Percentiles rank a stretch among this genome's conserved stretches.
Evolutionary conservation across 2,797 vertebrate genomes (phyloP).

Genomic region (Bovichtus variegatus): DNA sequence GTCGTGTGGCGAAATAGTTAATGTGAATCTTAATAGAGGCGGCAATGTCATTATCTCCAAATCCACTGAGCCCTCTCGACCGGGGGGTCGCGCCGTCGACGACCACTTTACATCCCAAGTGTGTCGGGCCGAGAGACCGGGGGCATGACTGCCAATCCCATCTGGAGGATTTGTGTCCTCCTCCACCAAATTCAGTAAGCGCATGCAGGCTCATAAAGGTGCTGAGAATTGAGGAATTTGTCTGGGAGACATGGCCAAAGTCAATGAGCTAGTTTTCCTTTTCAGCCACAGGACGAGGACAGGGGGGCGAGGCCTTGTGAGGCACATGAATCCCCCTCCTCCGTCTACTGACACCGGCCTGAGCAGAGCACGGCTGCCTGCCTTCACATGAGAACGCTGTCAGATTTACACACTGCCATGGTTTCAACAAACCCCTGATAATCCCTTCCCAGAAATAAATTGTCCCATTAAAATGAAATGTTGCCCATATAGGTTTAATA

Average conservation of each 20-base stretch:
- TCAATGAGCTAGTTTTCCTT: slow-evolving; percentile 70
- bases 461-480: slow-evolving; percentile 86
- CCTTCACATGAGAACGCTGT: slow-evolving; percentile 72
- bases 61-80: slow-evolving; percentile 80
- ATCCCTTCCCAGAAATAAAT: slow-evolving; percentile 83
- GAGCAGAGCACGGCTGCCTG: slow-evolving; percentile 27
- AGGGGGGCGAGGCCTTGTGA: slow-evolving; percentile 21
- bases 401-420: slow-evolving; percentile 76
- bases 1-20: slow-evolving; percentile 76
- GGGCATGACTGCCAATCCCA: slow-evolving; percentile 83
- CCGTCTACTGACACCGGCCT: slow-evolving; percentile 40
- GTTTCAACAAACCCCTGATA: slow-evolving; percentile 77
- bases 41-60: slow-evolving; percentile 82
- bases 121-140: slow-evolving; percentile 66
- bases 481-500: slow-evolving; percentile 84
- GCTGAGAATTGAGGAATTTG: slow-evolving; percentile 76
- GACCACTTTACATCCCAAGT: slow-evolving; percentile 79
- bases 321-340: slow-evolving; percentile 26
- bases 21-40: slow-evolving; percentile 82
- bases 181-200: slow-evolving; percentile 78
- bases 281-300: slow-evolving; percentile 14
- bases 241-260: slow-evolving; percentile 79
- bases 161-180: slow-evolving; percentile 80
- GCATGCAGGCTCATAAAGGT: slow-evolving; percentile 79
- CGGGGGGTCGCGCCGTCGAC: slow-evolving; percentile 62